These are phyloP conservation scores for Norana najaformis DNA, from an alignment of 2,888 invertebrate species.

Conservation along the genomic window DNA sequence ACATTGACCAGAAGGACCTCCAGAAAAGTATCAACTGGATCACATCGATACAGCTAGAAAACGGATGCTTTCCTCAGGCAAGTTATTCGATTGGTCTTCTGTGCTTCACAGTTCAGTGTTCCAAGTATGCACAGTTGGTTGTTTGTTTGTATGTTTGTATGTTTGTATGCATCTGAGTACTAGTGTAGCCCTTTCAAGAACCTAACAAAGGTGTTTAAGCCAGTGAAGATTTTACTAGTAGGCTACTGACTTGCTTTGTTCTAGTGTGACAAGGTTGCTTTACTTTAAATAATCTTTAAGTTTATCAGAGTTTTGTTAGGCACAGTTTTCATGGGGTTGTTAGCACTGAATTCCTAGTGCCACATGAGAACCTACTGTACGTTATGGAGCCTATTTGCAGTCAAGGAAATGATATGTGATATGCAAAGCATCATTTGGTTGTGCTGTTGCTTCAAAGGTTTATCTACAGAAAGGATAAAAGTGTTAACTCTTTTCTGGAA, in stretches of 20 bases:
- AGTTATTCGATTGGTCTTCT: not conserved
- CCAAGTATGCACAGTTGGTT: too few relatives aligned
- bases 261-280: not conserved
- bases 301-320: not conserved
- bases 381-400: not conserved
- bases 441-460: not conserved
- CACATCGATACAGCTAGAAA: conserved; percentile 70
- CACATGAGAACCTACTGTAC: not conserved
- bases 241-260: not conserved
- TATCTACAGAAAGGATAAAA: not conserved
- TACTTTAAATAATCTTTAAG: not conserved
- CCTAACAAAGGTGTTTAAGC: too few relatives aligned
- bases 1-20: conserved; percentile 68
- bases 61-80: conserved; percentile 73
- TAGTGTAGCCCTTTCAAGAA: too few relatives aligned
- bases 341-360: not conserved
- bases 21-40: conserved; percentile 50
- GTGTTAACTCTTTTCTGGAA: conserved; percentile 15
- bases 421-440: not conserved
- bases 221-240: too few relatives aligned
- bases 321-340: not conserved
- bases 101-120: not conserved
- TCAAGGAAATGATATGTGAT: too few relatives aligned
- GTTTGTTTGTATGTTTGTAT: too few relatives aligned
- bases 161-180: too few relatives aligned